These are phyloP conservation scores for Macrostomum cliftonense DNA, from an alignment of 2,888 invertebrate genomes.

Conservation along the genomic window DNA sequence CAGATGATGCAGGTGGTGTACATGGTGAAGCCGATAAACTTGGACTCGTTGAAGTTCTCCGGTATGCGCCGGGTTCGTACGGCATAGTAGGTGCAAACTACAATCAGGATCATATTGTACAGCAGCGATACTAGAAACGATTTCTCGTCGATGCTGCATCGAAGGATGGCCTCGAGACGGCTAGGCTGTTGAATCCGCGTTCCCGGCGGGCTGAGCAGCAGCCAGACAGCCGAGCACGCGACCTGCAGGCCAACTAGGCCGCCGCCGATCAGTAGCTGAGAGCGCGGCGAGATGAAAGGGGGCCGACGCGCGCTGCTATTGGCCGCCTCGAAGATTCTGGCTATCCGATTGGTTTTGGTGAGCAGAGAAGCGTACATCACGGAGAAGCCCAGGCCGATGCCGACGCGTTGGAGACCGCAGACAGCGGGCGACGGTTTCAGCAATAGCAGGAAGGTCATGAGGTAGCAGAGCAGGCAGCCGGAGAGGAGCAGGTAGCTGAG, in stretches of 20 bases:
- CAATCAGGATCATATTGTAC: constrained; percentile 57
- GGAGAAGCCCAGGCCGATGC: constrained; percentile 35
- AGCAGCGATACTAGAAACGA: constrained; percentile 54
- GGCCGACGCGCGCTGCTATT: constrained; percentile 47
- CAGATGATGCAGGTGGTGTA: constrained; percentile 63
- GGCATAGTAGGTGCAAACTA: constrained; percentile 57
- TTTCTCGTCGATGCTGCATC: constrained; percentile 52
- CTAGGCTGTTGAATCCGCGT: constrained; percentile 10
- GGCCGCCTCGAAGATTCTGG: constrained; percentile 48
- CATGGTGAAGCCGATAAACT: constrained; percentile 65
- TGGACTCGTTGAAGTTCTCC: constrained; percentile 62
- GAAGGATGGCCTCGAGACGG: constrained; percentile 38
- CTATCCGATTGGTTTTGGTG: constrained; percentile 49
- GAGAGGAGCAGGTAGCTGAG: constrained; percentile 47
- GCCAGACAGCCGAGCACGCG: constrained; percentile 41
- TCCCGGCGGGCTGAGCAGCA: constrained; percentile 31
- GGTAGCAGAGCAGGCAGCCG: constrained; percentile 48
- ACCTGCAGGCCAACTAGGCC: constrained; percentile 45
- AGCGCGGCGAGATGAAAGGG: constrained; percentile 49
- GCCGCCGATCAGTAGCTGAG: constrained; percentile 46
- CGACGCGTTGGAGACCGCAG: constrained; percentile 39
- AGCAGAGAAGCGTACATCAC: constrained; percentile 48
- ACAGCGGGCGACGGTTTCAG: constrained; percentile 44
- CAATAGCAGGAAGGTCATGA: constrained; percentile 47
- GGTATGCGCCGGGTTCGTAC: constrained; percentile 62